Percentiles rank a stretch among this genome's conserved stretches.
These are phyloP conservation scores for Serripes groenlandicus DNA, from an alignment of 2,888 invertebrate species.

Conservation along the genomic window DNA sequence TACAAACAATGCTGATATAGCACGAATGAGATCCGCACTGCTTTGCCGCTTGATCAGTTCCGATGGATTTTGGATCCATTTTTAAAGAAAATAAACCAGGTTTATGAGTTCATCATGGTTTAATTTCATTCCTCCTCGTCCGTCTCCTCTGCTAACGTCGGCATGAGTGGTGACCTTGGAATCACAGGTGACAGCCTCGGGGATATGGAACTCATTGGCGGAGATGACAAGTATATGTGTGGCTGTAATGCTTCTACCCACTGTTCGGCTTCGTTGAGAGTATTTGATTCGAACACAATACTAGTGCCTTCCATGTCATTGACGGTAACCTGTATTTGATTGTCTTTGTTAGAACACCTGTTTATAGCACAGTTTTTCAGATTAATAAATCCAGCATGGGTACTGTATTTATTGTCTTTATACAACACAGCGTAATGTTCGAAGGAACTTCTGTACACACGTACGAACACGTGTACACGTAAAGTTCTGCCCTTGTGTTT, in stretches of 20 bases:
- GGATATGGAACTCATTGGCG: constrained; percentile 67
- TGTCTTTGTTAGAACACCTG: constrained; percentile 52
- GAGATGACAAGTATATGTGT: constrained; percentile 63
- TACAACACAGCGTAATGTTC: constrained; percentile 78
- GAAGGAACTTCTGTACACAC: constrained; percentile 76
- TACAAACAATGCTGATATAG: constrained; percentile 12
- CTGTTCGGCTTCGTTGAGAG: constrained; percentile 54
- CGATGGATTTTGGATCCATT: background rate
- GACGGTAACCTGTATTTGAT: constrained; percentile 70
- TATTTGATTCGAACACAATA: constrained; percentile 69
- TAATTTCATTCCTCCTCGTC: constrained; percentile 50
- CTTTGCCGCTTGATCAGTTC: no score
- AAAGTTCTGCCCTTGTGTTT: constrained; percentile 59
- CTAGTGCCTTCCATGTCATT: constrained; percentile 77
- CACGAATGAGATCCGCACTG: no score
- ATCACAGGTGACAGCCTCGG: constrained; percentile 74
- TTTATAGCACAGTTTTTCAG: constrained; percentile 73
- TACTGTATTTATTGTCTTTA: constrained; percentile 73
- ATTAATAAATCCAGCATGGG: constrained; percentile 73
- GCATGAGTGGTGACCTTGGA: constrained; percentile 75
- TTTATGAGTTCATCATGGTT: background rate
- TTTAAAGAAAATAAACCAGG: constrained; percentile 1
- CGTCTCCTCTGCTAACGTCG: constrained; percentile 72
- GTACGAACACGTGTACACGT: constrained; percentile 72
- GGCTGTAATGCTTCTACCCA: constrained; percentile 73